Evolutionary conservation across 1,140 invertebrate species (phyloP), one percentile per base, ranked within the genome.

Genomic region (Drosophila punjabiensis): DNA sequence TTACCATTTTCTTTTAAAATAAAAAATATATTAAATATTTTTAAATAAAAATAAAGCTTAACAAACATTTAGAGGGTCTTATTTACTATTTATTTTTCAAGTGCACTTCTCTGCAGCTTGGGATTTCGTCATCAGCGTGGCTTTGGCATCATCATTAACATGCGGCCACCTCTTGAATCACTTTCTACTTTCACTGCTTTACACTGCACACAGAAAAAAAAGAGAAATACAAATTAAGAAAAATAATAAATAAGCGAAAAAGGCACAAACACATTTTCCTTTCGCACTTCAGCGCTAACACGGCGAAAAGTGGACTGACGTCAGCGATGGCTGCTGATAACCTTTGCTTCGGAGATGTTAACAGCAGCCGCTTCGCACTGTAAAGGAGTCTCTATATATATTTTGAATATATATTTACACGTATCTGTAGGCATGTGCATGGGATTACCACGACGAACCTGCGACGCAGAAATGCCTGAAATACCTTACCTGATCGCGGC

Each of bases 131-230:
- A 81, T 84, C 64, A 39, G 43, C n/a, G 13, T n/a, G 41, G 41
- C 56, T 39, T 43, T 39, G 16, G 45, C 68, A 74, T 41, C 69
- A 61, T 61, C 47, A 74, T 74, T 59, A 71, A 73, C 70, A 71
- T 53, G 70, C 70, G 14, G 37, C 52, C 69, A 70, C 69, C 68
- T 62, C 69, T 62, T 81, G 73, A 70, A 65, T 71, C 83, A 76
- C 82, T 86, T 86, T 86, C 82, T 87, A 86, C 82, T 86, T 86
- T 86, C 82, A 86, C 82, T 87, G 79, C 82, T 41, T 59, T 18
- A 13, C 35, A 48, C 20, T 73, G 43, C 32, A 55, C 62, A 45
- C 60, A 64, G 37, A 35, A 55, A 14, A 47, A 61, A 60, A 33
- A 2, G 33, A 20, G n/a, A 33, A 55, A 24, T n/a, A n/a, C n/a